These are phyloP conservation scores for Pteruthius melanotis DNA, from an alignment of 2,113 vertebrate genomes.

Conservation along the genomic window DNA sequence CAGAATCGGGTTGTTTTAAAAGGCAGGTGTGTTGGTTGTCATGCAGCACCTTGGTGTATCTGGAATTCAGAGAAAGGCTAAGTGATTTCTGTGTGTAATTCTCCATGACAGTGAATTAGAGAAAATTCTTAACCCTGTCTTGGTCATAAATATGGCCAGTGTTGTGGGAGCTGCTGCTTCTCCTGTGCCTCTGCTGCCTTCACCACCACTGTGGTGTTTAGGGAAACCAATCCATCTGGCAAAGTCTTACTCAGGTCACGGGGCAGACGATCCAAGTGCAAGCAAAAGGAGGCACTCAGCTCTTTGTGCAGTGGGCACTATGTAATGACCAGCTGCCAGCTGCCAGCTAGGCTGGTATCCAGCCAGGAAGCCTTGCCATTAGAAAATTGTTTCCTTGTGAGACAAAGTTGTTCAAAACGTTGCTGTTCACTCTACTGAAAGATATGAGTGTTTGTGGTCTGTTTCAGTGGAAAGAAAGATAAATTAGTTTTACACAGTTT, in stretches of 20 bases:
- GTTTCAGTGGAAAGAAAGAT: background rate
- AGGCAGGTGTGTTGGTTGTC: background rate
- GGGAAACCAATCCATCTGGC: background rate
- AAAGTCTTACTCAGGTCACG: background rate
- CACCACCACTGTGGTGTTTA: background rate
- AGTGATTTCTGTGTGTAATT: background rate
- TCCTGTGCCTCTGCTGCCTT: fast-evolving
- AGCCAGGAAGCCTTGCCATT: background rate
- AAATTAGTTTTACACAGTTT: background rate
- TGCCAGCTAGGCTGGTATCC: background rate
- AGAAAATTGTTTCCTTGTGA: background rate
- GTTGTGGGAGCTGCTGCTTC: fast-evolving
- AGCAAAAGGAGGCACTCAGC: background rate
- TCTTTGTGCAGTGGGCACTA: background rate
- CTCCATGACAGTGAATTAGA: background rate
- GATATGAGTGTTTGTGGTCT: background rate
- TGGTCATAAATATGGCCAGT: fast-evolving
- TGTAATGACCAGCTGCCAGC: fast-evolving
- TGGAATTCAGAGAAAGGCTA: background rate
- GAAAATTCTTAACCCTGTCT: background rate
- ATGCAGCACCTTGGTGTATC: background rate
- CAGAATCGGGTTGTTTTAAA: background rate
- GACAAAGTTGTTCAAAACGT: background rate
- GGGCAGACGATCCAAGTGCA: background rate
- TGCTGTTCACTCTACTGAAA: background rate